Evolutionary conservation across 2,113 vertebrate species (phyloP), one percentile per base, ranked within the genome.

Genomic region (Phyllopteryx taeniolatus): DNA sequence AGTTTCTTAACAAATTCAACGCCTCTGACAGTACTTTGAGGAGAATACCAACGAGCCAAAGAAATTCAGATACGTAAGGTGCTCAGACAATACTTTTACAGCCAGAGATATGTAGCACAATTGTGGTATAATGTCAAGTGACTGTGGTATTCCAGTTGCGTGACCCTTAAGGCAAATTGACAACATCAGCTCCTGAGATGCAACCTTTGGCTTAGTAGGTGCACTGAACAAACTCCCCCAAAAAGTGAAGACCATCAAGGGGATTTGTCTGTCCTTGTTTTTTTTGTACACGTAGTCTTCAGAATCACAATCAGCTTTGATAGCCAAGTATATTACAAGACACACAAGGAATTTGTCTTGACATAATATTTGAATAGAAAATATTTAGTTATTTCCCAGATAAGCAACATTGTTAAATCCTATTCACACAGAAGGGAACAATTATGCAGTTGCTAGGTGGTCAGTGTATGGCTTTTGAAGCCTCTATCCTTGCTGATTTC

Each of bases 1-100:
- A 14, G 46, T 68, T 73, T 83, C 76, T 72, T 81, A 46, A 68
- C 78, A 89, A 84, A 86, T 88, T 80, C 85, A 82, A 85, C 81
- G 80, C 22, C 76, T 76, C 80, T 70, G 67, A 77, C 78, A 67
- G 22, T 39, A 49, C 76, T 65, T 78, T 46, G 13, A 20, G 66
- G 27, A 33, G 53, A 53, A 77, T 68, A 74, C 68, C 71, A 64
- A 11, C 5, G 31, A 57, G 74, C 79, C 68, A 67, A 62, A 79
- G 56, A 70, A 43, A 59, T 1, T 39, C 42, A 68, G 64, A 70
- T 6, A 42, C n/a, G 14, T 20, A 57, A 2, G 39, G 54, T 31
- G 61, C 35, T 42, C 9, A 59, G 77, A 84, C 54, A 54, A 68
- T 44, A 31, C 57, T 31, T 2, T 62, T 68, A 65, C 22, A 10